Conservation (phyloP, 1,140 invertebrate genomes). For the Brachionus sp. region DNA sequence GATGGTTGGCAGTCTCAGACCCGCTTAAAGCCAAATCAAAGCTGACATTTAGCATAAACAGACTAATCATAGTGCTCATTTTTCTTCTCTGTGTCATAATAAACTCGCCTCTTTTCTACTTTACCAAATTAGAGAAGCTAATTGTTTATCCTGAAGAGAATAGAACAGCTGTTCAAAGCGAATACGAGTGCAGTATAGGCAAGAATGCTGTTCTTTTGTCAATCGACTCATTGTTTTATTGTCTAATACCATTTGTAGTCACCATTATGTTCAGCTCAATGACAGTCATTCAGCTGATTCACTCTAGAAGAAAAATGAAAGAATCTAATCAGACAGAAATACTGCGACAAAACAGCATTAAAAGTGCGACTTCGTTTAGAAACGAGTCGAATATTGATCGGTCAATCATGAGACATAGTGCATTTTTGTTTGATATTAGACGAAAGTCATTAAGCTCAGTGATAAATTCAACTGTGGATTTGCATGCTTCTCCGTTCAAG, state of each 20-base stretch:
- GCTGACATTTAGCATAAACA: background rate
- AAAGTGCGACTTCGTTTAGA: background rate
- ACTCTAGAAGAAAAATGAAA: conserved; percentile 10
- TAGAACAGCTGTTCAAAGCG: background rate
- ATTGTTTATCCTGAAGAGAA: background rate
- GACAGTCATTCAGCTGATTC: background rate
- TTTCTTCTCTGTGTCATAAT: background rate
- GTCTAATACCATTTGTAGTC: conserved; percentile 12
- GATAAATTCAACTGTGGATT: background rate
- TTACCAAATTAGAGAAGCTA: background rate
- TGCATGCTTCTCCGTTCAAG: background rate
- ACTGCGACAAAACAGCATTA: background rate
- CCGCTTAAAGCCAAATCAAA: conserved; percentile 8
- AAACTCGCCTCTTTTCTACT: background rate
- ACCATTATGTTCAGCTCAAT: conserved; percentile 1
- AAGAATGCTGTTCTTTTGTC: background rate
- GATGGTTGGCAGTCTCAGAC: background rate
- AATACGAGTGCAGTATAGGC: background rate
- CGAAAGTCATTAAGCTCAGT: background rate
- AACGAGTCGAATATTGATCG: background rate
- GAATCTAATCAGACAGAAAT: conserved; percentile 18
- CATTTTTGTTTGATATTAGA: background rate
- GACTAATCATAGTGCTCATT: background rate
- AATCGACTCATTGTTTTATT: conserved; percentile 8
- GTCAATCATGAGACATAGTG: background rate